Base-by-base conservation (phyloP, 37 sponge, comb jelly and placozoan species). In the Lycopodina hypogea region DNA sequence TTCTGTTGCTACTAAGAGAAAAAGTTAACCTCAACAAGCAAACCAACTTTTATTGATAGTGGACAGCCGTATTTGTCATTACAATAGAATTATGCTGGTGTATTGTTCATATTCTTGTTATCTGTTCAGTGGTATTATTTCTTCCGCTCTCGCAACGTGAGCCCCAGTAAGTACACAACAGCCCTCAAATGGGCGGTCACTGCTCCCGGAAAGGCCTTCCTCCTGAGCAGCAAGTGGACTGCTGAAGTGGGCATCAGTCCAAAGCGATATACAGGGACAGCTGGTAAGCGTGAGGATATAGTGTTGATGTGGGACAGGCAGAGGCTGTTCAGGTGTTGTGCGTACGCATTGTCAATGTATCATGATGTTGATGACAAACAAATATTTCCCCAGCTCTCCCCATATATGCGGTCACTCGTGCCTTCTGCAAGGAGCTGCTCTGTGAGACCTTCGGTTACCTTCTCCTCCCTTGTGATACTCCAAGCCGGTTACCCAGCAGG, bases 101-200 rank as follows among this genome's bases (percentile, higher is more conserved):
- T 17, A 9, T 12, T n/a, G 70, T 8, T 42, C 70, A 24, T 26
- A 67, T 33, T 40, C 30, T 3, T 74, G n/a, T n/a, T n/a, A n/a
- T n/a, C n/a, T n/a, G n/a, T n/a, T 8, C 68, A 87, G 88, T 72
- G 78, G 66, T 87, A 82, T 42, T 87, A 87, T 38, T 81, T 82
- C 63, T 64, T 72, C 28, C 68, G 78, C 56, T 81, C 71, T 33
- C 83, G 88, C 24, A 77, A 61, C 42, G 8, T 71, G 57, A 80
- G 65, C 32, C 82, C 74, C 1, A 23, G 42, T 19, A 40, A 71
- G 61, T 42, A 75, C 26, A 40, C 76, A 36, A 55, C 70, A n/a
- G 56, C 74, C 40, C 70, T 82, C 36, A 81, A 81, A 32, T 87
- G 81, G 77, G 72, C 61, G 39, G 52, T 36, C 32, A 77, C 82